Percentiles rank a stretch among this genome's conserved stretches.
These are phyloP conservation scores for Parauchenoglanis ngamensis DNA, from an alignment of 2,797 vertebrate species.

Conservation along the genomic window DNA sequence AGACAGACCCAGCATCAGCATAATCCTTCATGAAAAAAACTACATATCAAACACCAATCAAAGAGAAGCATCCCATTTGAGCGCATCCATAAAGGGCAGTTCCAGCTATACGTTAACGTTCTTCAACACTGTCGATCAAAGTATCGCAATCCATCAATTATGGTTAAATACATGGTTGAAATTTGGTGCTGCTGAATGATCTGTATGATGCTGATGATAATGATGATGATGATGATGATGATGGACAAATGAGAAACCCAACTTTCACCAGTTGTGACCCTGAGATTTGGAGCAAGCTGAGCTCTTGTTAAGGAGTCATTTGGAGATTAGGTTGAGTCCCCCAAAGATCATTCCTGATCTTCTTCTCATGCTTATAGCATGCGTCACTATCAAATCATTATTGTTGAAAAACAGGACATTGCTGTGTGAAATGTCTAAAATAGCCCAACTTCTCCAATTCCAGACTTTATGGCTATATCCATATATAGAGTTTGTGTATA, in stretches of 20 bases:
- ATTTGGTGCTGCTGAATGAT: neutral
- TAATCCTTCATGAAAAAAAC: slow-evolving; percentile 16
- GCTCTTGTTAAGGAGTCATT: neutral
- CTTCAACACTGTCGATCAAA: neutral
- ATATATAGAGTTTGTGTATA: neutral
- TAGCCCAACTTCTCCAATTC: neutral
- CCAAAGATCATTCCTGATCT: neutral
- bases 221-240: neutral
- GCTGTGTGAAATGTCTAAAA: neutral
- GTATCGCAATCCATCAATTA: neutral
- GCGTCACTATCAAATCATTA: neutral
- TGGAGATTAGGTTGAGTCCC: neutral
- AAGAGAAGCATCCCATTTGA: slow-evolving; percentile 20
- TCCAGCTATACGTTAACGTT: slow-evolving; percentile 10
- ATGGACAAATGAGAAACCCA: neutral
- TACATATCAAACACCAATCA: slow-evolving; percentile 24
- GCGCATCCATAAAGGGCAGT: neutral
- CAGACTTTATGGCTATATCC: no score
- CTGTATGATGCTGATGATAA: neutral
- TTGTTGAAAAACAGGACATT: no score
- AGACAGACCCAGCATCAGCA: slow-evolving; percentile 39
- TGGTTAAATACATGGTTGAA: neutral
- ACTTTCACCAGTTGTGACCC: neutral
- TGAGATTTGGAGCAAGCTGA: neutral
- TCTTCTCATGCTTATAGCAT: neutral